Evolutionary conservation across 35 echinoderm and acorn worm species (phyloP).

Genomic region (Anneissia japonica): DNA sequence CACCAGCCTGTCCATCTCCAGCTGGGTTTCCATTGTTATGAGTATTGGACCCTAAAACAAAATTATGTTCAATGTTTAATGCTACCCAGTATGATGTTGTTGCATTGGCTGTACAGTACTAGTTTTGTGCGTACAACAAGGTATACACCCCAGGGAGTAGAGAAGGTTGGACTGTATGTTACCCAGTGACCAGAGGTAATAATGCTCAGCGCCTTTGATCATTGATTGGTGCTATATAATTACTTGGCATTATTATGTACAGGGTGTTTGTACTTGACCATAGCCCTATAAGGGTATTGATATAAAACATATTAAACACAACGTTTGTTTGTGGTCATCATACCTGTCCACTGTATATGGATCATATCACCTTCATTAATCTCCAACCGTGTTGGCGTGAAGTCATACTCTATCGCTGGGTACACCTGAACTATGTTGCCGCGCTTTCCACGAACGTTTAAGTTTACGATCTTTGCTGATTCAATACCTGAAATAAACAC

Average conservation of each 20-base stretch:
- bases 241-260: too few relatives aligned
- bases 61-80: too few relatives aligned
- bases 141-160: too few relatives aligned
- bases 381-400: conserved; percentile 74
- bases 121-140: too few relatives aligned
- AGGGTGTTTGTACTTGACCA: too few relatives aligned
- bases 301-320: not conserved
- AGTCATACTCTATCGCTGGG: conserved; percentile 97
- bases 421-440: conserved; percentile 95
- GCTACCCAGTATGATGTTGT: too few relatives aligned
- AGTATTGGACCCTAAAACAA: conserved; percentile 68
- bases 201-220: too few relatives aligned
- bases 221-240: too few relatives aligned
- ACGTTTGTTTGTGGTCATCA: not conserved
- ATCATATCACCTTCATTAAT: conserved; percentile 51
- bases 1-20: conserved; percentile 91
- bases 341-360: conserved; percentile 88
- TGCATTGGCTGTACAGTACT: too few relatives aligned
- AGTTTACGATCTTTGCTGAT: conserved; percentile 41
- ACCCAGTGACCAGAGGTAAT: too few relatives aligned
- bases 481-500: conserved; percentile 21
- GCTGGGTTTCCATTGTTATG: conserved; percentile 82
- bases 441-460: conserved; percentile 90
- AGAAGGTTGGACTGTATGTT: too few relatives aligned
- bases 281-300: too few relatives aligned